These are phyloP conservation scores for Corynorhinus townsendii DNA, from an alignment of 2,113 vertebrate species.

Conservation along the genomic window DNA sequence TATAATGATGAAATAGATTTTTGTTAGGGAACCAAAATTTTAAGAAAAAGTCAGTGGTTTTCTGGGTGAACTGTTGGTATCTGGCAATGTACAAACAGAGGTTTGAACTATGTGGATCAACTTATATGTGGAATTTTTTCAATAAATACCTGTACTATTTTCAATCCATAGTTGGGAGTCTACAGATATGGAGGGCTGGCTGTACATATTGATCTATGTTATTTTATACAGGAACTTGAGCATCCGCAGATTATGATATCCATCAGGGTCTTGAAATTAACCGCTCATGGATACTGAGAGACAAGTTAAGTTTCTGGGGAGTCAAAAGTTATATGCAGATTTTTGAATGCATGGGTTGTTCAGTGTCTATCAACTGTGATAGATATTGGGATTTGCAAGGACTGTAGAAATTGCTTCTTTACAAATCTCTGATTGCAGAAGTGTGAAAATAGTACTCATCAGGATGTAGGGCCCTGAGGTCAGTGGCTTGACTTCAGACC, in stretches of 20 bases:
- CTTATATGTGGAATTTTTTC: not conserved
- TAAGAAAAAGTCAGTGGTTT: not conserved
- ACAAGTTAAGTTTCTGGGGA: not conserved
- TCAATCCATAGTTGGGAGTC: not conserved
- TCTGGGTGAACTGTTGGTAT: not conserved
- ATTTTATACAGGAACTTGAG: too few species aligned
- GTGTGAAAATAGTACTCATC: not conserved
- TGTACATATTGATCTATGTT: not conserved
- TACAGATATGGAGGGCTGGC: not conserved
- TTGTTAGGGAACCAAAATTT: not conserved
- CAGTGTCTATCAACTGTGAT: not conserved
- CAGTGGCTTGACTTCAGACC: not conserved
- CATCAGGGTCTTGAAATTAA: not conserved
- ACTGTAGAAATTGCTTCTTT: constrained; percentile 7
- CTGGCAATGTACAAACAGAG: not conserved
- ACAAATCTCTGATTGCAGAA: not conserved
- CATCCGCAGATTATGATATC: not conserved
- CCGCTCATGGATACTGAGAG: not conserved
- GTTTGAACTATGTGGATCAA: not conserved
- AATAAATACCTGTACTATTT: not conserved
- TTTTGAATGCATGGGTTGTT: not conserved
- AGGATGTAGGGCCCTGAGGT: not conserved
- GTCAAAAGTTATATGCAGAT: not conserved
- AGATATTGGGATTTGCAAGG: not conserved
- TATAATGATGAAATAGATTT: not conserved